Evolutionary conservation across 2,797 vertebrate genomes (phyloP), one percentile per base, ranked within the genome.

Genomic region (Acanthurus leucopareius): DNA sequence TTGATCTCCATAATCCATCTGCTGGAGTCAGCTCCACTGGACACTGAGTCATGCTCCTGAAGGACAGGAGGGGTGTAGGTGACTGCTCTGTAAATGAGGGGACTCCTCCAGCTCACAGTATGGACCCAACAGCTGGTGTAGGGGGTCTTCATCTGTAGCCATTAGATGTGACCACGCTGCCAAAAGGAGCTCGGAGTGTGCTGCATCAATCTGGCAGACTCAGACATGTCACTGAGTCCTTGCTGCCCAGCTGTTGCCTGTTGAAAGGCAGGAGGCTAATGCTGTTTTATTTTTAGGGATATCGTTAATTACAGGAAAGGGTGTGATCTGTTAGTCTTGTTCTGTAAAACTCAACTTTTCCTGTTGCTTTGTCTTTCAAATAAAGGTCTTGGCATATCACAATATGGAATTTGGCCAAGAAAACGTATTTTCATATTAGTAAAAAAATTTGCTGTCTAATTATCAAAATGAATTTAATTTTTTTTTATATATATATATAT

Each of bases 201-300:
- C 67, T 2, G 49, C 90, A 89, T 89, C 54, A 77, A 90, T 90
- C 87, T 93, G 92, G 88, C 89, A 89, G 76, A 28, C 62, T 60
- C 58, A n/a, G 74, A 53, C 52, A 44, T 11, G 49, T 94, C 94
- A 93, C 84, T n/a, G 85, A 93, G 94, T 94, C 93, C 93, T 94
- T 94, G 93, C 89, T 89, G 92, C 85, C 93, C 94, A 94, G 93
- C 91, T 94, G 92, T 80, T 89, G 88, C 91, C 85, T 91, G 90
- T 83, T 75, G 69, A 86, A 57, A 83, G 84, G 92, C 85, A 32
- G 91, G 92, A 91, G 94, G 94, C 90, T 95, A 96, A 95, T 93
- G 91, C 90, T 75, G 85, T 85, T 95, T 95, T 95, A 95, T 95
- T 95, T 95, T 94, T 94, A 95, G 94, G 88, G 86, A 80, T 89